Conservation (phyloP, 1,140 invertebrate species). For the Calephelis virginiensis region DNA sequence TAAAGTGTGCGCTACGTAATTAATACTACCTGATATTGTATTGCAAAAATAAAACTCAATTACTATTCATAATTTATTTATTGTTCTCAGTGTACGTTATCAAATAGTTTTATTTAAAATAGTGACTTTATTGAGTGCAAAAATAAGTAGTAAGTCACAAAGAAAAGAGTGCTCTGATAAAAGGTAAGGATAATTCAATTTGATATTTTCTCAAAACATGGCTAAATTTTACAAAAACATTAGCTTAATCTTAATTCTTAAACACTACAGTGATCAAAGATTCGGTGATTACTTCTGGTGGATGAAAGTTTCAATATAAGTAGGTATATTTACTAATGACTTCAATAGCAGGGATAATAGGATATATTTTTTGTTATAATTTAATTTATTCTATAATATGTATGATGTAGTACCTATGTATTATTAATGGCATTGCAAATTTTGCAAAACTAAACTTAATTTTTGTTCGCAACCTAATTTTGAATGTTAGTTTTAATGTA, state of each 20-base stretch:
- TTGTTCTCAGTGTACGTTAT: conserved; percentile 65
- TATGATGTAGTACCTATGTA: no score
- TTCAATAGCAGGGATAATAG: conserved; percentile 3
- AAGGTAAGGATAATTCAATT: conserved; percentile 23
- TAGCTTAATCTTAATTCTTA: neutral
- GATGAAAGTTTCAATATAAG: neutral
- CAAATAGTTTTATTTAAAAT: conserved; percentile 72
- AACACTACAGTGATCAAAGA: neutral
- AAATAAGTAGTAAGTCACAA: conserved; percentile 68
- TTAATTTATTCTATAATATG: no score
- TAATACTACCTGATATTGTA: neutral
- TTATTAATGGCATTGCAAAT: no score
- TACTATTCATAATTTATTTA: conserved; percentile 57
- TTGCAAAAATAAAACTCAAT: conserved; percentile 35
- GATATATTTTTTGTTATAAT: no score
- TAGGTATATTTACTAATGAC: neutral
- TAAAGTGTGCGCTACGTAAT: no score
- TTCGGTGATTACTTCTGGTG: neutral
- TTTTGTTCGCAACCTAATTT: no score
- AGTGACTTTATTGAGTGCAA: conserved; percentile 73
- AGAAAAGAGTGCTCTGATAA: conserved; percentile 63
- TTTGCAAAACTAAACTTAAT: no score
- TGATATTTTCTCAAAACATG: conserved; percentile 4
- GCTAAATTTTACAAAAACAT: conserved; percentile 12
- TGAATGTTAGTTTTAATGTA: no score